A percentile compares a stretch with the other conserved stretches of the same genome.
Conservation (phyloP, 2,797 vertebrate genomes). For the Bufotes viridis region DNA sequence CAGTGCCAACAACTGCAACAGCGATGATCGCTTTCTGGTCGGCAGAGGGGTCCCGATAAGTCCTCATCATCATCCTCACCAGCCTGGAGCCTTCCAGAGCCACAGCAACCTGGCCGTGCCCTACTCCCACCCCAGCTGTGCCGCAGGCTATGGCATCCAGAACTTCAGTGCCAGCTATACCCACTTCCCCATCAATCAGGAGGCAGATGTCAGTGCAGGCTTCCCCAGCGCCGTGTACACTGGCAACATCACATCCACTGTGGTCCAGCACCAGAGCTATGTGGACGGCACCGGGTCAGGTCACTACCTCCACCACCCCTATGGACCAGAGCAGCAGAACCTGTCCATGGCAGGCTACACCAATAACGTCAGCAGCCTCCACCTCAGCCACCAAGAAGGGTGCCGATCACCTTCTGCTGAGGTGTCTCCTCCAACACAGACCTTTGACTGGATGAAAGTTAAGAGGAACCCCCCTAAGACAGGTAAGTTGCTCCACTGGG, state of each 20-base stretch:
- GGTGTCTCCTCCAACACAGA: conserved; percentile 85
- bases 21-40: conserved; percentile 88
- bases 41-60: conserved; percentile 86
- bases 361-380: conserved; percentile 85
- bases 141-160: conserved; percentile 84
- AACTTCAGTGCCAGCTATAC: conserved; percentile 88
- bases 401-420: conserved; percentile 89
- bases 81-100: conserved; percentile 85
- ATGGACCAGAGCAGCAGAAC: conserved; percentile 87
- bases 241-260: conserved; percentile 87
- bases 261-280: conserved; percentile 86
- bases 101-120: conserved; percentile 83
- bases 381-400: conserved; percentile 84
- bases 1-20: conserved; percentile 85
- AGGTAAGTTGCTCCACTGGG: conserved; percentile 74
- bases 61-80: conserved; percentile 75
- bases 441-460: conserved; percentile 99
- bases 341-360: conserved; percentile 80
- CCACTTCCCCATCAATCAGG: conserved; percentile 90
- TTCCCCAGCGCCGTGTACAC: conserved; percentile 91
- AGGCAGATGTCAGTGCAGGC: conserved; percentile 83
- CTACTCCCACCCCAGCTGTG: conserved; percentile 86
- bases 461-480: conserved; percentile 98
- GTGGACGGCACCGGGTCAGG: conserved; percentile 80
- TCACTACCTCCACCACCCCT: conserved; percentile 71